Evolutionary conservation across 1,140 invertebrate genomes (phyloP).

Genomic region (Lepidotrigona ventralis): DNA sequence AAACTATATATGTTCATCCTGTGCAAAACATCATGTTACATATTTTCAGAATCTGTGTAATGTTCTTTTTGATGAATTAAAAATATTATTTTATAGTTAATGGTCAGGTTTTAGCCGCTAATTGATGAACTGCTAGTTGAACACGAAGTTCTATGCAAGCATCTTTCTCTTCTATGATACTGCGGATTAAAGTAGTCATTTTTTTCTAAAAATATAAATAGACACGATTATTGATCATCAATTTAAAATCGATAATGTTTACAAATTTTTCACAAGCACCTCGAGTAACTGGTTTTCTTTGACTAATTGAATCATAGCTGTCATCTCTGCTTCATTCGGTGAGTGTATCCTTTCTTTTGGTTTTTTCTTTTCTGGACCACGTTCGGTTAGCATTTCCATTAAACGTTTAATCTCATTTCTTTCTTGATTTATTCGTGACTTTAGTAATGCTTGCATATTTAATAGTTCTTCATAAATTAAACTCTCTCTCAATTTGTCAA

Average conservation of each 20-base stretch:
- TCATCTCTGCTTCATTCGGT: constrained; percentile 80
- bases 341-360: constrained; percentile 77
- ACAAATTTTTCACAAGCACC: constrained; percentile 57
- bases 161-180: constrained; percentile 85
- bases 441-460: constrained; percentile 84
- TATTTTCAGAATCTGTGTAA: constrained; percentile 39
- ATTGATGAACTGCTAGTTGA: constrained; percentile 83
- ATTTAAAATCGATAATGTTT: background rate
- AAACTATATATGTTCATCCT: constrained; percentile 65
- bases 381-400: constrained; percentile 79
- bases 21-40: constrained; percentile 61
- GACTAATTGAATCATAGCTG: constrained; percentile 79
- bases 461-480: constrained; percentile 85
- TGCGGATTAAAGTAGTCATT: constrained; percentile 82
- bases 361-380: constrained; percentile 79
- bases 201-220: constrained; percentile 77
- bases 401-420: constrained; percentile 85
- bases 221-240: background rate
- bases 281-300: constrained; percentile 85
- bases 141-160: constrained; percentile 85
- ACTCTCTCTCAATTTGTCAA: constrained; percentile 82
- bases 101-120: constrained; percentile 68
- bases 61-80: constrained; percentile 20
- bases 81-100: constrained; percentile 26
- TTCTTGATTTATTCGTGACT: constrained; percentile 84